A percentile compares a stretch with the other conserved stretches of the same genome.
These are phyloP conservation scores for Mayetiola destructor DNA, from an alignment of 2,888 invertebrate species.

Conservation along the genomic window DNA sequence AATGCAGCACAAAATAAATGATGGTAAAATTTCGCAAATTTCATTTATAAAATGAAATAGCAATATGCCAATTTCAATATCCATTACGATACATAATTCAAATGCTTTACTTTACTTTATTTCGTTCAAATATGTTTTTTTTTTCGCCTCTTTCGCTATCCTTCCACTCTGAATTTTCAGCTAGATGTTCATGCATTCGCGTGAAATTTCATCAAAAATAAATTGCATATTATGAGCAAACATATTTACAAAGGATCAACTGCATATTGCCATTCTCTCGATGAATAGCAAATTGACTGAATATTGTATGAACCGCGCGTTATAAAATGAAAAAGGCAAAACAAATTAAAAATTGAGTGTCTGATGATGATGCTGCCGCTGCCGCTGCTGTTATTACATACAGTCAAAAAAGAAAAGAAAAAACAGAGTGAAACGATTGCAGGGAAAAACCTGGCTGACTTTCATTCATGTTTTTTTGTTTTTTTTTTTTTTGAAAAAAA, in stretches of 20 bases:
- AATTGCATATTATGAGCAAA: slow-evolving; percentile 11
- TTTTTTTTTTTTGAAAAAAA: too few relatives aligned
- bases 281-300: not conserved
- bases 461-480: too few relatives aligned
- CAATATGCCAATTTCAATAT: slow-evolving; percentile 9
- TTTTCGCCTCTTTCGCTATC: not conserved
- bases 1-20: too few relatives aligned
- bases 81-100: slow-evolving; percentile 12
- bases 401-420: slow-evolving; percentile 1
- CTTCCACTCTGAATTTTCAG: not conserved
- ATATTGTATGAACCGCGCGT: slow-evolving; percentile 2
- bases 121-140: not conserved
- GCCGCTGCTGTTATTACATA: too few relatives aligned
- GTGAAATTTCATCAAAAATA: slow-evolving; percentile 11
- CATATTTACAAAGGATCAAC: slow-evolving; percentile 4
- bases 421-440: not conserved
- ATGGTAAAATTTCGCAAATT: too few relatives aligned
- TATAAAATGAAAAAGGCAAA: not conserved
- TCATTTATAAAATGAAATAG: slow-evolving; percentile 4
- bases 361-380: too few relatives aligned
- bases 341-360: slow-evolving; percentile 10
- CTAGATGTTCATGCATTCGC: slow-evolving; percentile 5
- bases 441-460: too few relatives aligned
- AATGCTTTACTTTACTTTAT: not conserved
- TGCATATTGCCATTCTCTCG: not conserved